Percentiles rank a stretch among this genome's conserved stretches.
These are phyloP conservation scores for Drosophila lacicola DNA, from an alignment of 2,888 invertebrate genomes.

Conservation along the genomic window DNA sequence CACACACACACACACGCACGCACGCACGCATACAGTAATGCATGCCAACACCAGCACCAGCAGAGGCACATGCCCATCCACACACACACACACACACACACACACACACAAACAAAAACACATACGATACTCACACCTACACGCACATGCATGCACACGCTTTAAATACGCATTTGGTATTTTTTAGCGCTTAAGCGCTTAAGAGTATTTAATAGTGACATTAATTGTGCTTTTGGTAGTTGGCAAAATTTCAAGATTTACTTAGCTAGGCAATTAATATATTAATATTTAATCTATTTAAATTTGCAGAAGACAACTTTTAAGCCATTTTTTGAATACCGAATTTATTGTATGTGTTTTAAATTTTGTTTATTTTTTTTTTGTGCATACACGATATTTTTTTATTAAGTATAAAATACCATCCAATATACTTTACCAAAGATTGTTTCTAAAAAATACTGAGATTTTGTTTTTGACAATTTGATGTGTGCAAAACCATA, in stretches of 20 bases:
- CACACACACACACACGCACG: constrained; percentile 4
- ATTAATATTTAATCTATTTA: no score
- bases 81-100: background rate
- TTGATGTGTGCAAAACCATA: no score
- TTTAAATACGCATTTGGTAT: constrained; percentile 11
- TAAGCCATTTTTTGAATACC: no score
- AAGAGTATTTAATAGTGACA: background rate
- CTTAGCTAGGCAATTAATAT: no score
- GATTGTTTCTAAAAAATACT: no score
- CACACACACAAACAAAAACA: constrained; percentile 9
- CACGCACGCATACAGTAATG: background rate
- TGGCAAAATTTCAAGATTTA: no score
- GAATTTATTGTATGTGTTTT: background rate
- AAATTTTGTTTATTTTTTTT: background rate
- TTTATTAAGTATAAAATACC: no score
- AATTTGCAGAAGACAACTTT: no score
- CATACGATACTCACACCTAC: background rate
- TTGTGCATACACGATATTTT: no score
- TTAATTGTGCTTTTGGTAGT: no score
- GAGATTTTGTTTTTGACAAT: no score
- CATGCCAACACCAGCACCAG: background rate
- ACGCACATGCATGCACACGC: constrained; percentile 10
- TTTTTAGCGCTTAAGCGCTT: background rate
- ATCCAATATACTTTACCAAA: no score
- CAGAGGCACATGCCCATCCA: background rate